Percentiles rank a stretch among this genome's conserved stretches.
Evolutionary conservation across 2,113 vertebrate species (phyloP).

Genomic region (Oreochromis tanganicae): DNA sequence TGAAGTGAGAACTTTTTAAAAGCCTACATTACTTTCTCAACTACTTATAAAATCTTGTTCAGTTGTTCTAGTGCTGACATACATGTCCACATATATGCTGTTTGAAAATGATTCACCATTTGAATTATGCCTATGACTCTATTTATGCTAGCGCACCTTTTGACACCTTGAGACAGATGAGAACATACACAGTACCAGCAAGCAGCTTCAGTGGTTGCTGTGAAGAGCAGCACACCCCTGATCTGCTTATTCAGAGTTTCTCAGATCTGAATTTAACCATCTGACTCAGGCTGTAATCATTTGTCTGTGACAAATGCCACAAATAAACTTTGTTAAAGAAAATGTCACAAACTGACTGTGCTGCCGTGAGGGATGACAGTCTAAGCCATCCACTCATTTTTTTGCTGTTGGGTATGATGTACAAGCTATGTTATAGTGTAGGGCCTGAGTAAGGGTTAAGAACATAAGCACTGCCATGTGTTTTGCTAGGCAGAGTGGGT

Average conservation of each 20-base stretch:
- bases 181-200: background rate
- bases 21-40: background rate
- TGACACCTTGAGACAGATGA: background rate
- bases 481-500: slow-evolving; percentile 53
- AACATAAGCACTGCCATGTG: slow-evolving; percentile 65
- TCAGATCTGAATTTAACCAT: background rate
- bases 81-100: background rate
- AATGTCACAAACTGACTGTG: background rate
- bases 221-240: background rate
- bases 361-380: background rate
- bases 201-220: background rate
- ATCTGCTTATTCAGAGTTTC: background rate
- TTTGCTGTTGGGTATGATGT: background rate
- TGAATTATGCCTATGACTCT: background rate
- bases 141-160: background rate
- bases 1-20: background rate
- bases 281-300: background rate
- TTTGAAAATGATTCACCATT: background rate
- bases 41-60: background rate
- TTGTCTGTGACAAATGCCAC: background rate
- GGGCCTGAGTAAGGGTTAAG: slow-evolving; percentile 51
- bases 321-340: background rate
- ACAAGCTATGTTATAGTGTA: background rate
- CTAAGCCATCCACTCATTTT: background rate
- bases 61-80: background rate